Evolutionary conservation across 2,797 vertebrate genomes (phyloP).

Genomic region (Alca torda): DNA sequence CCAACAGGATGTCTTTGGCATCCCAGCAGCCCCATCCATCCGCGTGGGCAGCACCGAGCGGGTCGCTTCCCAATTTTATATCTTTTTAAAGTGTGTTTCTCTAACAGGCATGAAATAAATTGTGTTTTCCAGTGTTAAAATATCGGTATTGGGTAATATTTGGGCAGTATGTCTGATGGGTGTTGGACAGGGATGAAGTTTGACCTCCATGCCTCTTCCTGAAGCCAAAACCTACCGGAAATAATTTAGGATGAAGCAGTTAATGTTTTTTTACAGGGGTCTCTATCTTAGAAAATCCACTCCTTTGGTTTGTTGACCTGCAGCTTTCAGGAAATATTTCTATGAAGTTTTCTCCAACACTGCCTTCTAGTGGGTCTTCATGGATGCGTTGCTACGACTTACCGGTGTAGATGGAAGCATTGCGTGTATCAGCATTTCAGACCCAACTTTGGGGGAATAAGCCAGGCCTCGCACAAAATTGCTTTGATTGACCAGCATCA

Average conservation of each 20-base stretch:
- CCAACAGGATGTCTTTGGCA: not conserved
- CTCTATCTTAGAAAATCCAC: not conserved
- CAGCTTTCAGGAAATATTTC: not conserved
- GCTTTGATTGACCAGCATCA: not conserved
- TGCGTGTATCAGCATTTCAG: accelerated
- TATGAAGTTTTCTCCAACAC: not conserved
- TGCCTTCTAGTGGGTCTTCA: not conserved
- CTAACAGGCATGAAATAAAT: not conserved
- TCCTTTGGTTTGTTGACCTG: not conserved
- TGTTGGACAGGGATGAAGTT: not conserved
- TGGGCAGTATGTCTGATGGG: too few species aligned
- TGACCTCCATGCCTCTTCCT: not conserved
- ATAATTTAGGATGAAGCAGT: too few species aligned
- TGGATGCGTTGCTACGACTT: not conserved
- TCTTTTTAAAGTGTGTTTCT: not conserved
- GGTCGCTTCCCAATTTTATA: not conserved
- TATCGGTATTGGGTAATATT: not conserved
- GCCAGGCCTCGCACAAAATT: too few species aligned
- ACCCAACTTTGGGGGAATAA: not conserved
- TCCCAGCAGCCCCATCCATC: not conserved
- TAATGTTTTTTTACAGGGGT: not conserved
- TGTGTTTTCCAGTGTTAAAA: not conserved
- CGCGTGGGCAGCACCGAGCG: not conserved
- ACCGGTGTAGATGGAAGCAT: not conserved
- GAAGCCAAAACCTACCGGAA: not conserved